Evolutionary conservation across 2,113 vertebrate genomes (phyloP).

Genomic region (Petrocephalus microphthalmus): DNA sequence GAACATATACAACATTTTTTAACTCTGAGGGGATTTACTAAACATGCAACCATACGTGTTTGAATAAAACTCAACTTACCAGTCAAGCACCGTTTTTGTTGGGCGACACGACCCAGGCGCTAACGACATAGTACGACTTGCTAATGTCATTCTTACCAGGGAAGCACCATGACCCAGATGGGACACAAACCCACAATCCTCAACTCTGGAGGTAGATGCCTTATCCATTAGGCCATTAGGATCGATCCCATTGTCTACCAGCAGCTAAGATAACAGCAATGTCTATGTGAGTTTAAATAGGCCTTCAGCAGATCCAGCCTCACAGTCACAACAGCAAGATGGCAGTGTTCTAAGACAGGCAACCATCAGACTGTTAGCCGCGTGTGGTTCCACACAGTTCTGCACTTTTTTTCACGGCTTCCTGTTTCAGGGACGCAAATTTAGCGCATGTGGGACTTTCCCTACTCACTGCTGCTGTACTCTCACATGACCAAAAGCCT

Average conservation of each 20-base stretch:
- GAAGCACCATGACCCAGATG: too few relatives aligned
- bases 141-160: too few relatives aligned
- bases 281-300: not conserved
- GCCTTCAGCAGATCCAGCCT: not conserved
- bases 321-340: not conserved
- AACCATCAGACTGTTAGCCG: not conserved
- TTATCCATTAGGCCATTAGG: too few relatives aligned
- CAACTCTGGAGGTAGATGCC: too few relatives aligned
- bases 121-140: too few relatives aligned
- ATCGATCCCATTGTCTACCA: not conserved
- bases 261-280: not conserved
- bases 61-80: too few relatives aligned
- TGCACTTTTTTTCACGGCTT: slow-evolving; percentile 31
- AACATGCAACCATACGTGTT: too few relatives aligned
- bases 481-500: not conserved
- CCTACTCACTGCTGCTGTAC: slow-evolving; percentile 17
- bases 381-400: slow-evolving; percentile 12
- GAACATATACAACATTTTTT: too few relatives aligned
- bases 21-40: too few relatives aligned
- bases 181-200: too few relatives aligned
- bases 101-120: too few relatives aligned
- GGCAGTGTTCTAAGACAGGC: not conserved
- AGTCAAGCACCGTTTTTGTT: too few relatives aligned
- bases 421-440: slow-evolving; percentile 26
- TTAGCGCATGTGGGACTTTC: slow-evolving; percentile 22